Base-by-base conservation (phyloP, 2,797 vertebrate genomes). In the Oreortyx pictus region DNA sequence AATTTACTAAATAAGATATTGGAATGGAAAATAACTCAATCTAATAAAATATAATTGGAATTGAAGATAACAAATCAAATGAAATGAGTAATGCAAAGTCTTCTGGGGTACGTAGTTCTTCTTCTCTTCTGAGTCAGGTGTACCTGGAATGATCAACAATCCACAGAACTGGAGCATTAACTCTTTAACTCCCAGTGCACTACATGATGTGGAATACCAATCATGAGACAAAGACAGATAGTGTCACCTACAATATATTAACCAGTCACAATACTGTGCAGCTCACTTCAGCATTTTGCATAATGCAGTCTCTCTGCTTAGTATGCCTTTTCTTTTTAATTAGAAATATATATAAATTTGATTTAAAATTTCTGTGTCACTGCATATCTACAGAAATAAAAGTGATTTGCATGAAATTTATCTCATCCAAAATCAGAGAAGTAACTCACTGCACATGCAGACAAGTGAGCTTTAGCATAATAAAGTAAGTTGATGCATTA, bases 341-440 rank as follows among this genome's bases (percentile, higher is more conserved):
- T 66, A 52, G 31, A 77, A 93, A 93, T 60, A 82, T 44, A 33
- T 66, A 79, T 77, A 56, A 60, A 10, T 77, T 76, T 27, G 24
- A 35, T 64, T 76, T 84, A 43, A 81, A 64, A 25, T 7, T 49
- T 73, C 90, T 37, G 1, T 7, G 61, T 83, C 3, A 0, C 3
- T 84, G n/a, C 14, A 50, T 70, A 66, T 25, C 20, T 73, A 24
- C 4, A 35, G 37, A n/a, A 78, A 52, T 79, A 37, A 67, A 52
- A 56, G 3, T 75, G 2, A 79, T 77, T 91, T 89, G 15, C 41
- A n/a, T 71, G 17, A 80, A 25, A 85, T 71, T 90, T 80, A 68
- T 57, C 68, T 85, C 16, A 4, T 65, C 6, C 41, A 95, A 57
- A 93, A 66, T 87, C 68, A 72, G 84, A 89, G 47, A 82, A 87